Evolutionary conservation across 2,113 vertebrate genomes (phyloP).

Genomic region (Xenus cinereus): DNA sequence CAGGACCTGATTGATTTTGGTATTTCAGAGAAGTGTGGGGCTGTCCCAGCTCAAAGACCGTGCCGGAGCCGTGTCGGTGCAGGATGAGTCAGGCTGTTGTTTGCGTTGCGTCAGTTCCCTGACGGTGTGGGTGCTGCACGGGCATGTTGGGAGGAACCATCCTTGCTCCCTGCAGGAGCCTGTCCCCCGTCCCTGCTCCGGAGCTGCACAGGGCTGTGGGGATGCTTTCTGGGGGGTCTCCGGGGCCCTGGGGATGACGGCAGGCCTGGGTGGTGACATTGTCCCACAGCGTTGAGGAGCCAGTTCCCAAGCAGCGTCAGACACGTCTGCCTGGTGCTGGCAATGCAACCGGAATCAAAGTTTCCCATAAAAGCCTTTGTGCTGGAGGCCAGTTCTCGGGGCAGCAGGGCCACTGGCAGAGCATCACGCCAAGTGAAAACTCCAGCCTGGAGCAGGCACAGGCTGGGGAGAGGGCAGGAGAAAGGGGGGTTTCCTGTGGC

Average conservation of each 20-base stretch:
- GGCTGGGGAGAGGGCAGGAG: no score
- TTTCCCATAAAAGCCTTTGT: no score
- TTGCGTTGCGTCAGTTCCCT: background rate
- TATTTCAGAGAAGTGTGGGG: background rate
- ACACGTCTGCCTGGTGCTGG: background rate
- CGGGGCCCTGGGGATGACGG: background rate
- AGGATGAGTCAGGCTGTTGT: conserved; percentile 31
- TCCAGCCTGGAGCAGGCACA: background rate
- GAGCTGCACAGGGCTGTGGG: background rate
- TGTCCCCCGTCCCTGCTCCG: background rate
- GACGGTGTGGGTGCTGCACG: background rate
- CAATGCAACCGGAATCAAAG: no score
- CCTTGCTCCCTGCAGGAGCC: background rate
- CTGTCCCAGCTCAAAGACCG: background rate
- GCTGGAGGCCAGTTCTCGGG: background rate
- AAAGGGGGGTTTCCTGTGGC: background rate
- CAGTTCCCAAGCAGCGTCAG: background rate
- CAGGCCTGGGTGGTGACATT: background rate
- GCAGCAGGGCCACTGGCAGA: background rate
- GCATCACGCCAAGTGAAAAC: background rate
- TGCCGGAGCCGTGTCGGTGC: background rate
- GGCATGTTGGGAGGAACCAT: rapidly evolving
- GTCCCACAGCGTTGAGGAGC: rapidly evolving
- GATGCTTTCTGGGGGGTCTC: background rate
- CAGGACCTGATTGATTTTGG: background rate